Evolutionary conservation across 2,888 invertebrate genomes (phyloP).

Genomic region (Gymnocheta viridis): DNA sequence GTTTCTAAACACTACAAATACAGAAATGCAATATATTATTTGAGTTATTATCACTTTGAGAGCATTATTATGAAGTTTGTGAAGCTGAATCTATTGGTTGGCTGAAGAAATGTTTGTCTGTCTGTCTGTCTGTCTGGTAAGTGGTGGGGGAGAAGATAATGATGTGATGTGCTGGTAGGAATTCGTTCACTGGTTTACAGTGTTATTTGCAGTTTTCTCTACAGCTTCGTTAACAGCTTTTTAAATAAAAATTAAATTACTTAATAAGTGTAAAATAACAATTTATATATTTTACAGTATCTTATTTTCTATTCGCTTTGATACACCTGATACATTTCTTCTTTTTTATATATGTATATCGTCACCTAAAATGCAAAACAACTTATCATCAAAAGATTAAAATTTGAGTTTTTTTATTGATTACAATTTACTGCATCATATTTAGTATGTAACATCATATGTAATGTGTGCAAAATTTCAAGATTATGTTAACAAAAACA

Average conservation of each 20-base stretch:
- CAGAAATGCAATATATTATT: conserved; percentile 29
- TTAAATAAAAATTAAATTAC: conserved; percentile 53
- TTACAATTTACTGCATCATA: no score
- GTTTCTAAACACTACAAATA: conserved; percentile 18
- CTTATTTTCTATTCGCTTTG: conserved; percentile 46
- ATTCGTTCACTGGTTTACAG: conserved; percentile 42
- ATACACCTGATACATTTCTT: conserved; percentile 50
- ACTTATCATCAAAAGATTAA: no score
- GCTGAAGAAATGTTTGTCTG: neutral
- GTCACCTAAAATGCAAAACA: no score
- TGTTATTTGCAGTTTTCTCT: conserved; percentile 32
- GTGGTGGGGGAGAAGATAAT: neutral
- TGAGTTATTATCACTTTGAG: conserved; percentile 16
- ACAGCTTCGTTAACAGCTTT: conserved; percentile 32
- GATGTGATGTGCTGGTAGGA: conserved; percentile 8
- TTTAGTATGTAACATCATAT: no score
- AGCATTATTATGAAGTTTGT: neutral
- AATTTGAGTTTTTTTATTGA: no score
- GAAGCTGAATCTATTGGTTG: neutral
- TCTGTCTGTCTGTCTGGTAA: neutral
- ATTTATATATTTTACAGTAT: conserved; percentile 33
- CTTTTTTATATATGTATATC: no score
- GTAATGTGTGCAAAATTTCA: no score
- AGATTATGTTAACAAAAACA: no score
- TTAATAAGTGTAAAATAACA: conserved; percentile 66